Conservation (phyloP, 2,888 invertebrate genomes). For the Trissolcus japonicus region DNA sequence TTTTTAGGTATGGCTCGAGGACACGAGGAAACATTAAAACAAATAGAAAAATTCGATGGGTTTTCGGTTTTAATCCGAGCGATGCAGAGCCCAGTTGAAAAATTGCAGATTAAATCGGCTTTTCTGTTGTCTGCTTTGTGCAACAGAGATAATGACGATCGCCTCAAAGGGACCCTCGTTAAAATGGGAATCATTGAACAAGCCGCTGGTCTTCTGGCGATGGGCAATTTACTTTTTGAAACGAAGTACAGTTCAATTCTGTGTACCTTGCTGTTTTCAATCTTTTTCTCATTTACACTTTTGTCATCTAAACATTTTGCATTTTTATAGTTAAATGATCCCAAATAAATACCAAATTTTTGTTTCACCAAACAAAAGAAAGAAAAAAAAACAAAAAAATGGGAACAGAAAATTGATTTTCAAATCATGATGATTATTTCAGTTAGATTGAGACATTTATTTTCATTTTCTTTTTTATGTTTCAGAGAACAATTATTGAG, state of each 20-base stretch:
- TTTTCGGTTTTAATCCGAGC: conserved; percentile 81
- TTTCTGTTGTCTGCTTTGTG: conserved; percentile 84
- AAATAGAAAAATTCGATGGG: conserved; percentile 82
- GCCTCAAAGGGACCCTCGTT: conserved; percentile 66
- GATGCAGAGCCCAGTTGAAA: conserved; percentile 79
- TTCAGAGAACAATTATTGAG: conserved; percentile 70
- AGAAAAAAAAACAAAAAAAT: neutral
- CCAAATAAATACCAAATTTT: too few relatives aligned
- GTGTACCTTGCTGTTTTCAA: neutral
- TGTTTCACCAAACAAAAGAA: neutral
- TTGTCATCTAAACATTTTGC: neutral
- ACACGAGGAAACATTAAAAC: conserved; percentile 79
- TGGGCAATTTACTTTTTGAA: conserved; percentile 64
- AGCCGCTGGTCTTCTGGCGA: conserved; percentile 66
- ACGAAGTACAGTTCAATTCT: conserved; percentile 65
- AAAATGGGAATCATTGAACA: conserved; percentile 74
- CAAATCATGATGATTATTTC: neutral
- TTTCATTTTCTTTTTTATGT: conserved; percentile 33
- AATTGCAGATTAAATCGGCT: conserved; percentile 83
- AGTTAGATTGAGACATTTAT: too few relatives aligned
- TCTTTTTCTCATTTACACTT: neutral
- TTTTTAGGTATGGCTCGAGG: conserved; percentile 82
- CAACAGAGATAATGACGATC: conserved; percentile 64
- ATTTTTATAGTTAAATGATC: too few relatives aligned
- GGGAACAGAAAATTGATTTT: neutral